phyloP scores from a whole-genome alignment of 2,888 invertebrate genomes.

The Amiota mariae region DNA sequence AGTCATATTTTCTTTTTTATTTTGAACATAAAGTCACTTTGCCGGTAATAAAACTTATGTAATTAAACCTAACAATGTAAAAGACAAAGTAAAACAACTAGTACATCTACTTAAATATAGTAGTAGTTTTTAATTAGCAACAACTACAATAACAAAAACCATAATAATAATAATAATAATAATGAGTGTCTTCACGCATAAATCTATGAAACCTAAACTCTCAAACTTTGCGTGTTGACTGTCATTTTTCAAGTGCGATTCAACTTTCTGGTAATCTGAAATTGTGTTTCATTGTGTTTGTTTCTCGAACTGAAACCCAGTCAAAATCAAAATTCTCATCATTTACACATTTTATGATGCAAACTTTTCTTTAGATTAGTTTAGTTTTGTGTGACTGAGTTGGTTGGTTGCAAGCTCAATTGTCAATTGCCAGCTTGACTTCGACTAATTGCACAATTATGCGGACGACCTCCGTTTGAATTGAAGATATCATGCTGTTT shows the following conservation, averaged over 20 bases:
- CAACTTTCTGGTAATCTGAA: background rate
- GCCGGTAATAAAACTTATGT: no score
- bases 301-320: background rate
- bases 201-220: background rate
- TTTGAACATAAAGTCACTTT: no score
- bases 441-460: background rate
- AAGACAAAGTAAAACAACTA: no score
- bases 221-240: background rate
- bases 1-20: no score
- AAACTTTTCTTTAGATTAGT: background rate
- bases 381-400: no score
- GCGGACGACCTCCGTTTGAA: background rate
- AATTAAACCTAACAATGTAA: no score
- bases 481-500: background rate
- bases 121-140: no score
- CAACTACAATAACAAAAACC: background rate
- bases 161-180: background rate
- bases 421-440: slow-evolving; percentile 23
- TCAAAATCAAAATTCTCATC: slow-evolving; percentile 14
- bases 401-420: no score
- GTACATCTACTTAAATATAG: background rate
- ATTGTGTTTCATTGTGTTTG: slow-evolving; percentile 8
- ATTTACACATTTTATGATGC: slow-evolving; percentile 18
- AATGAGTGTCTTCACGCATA: background rate
- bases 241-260: no score